Base-by-base conservation (phyloP, 2,888 invertebrate genomes). In the Coremacera marginata region DNA sequence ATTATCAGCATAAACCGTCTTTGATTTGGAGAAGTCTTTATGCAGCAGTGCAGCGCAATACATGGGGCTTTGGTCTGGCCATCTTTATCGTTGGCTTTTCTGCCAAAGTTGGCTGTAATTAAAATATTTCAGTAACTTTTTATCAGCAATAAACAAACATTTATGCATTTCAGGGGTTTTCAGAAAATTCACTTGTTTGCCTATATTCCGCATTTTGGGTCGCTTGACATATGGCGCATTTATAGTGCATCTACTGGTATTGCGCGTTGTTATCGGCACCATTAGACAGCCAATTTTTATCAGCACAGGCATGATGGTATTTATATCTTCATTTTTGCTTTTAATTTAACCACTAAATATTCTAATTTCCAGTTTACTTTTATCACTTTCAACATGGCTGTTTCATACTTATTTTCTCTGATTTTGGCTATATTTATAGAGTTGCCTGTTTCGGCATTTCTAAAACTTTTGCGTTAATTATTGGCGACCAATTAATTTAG, bases 21-120 rank as follows among this genome's bases (percentile, higher is more conserved):
- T 77, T 86, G 14, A 80, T 86, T 73, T 89, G 89, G 81, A 88
- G 87, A 11, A 84, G 86, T 73, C 68, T 90, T n/a, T 90, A 90
- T 83, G 89, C 89, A 76, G 84, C 86, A 0, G 76, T 88, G 2
- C 89, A 88, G 55, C 88, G 89, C 76, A 89, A 89, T 81, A 71
- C 86, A 0, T 90, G 90, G 86, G 89, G 83, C 4, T 81, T 90
- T 8, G 88, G 88, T 7, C 80, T 90, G 55, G 84, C 84, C 49
- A 79, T 88, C 25, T 84, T 85, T 19, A 82, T 88, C 4, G 81
- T 89, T 37, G 89, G 89, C 75, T 82, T 86, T 81, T 81, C 87
- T 22, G 80, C 84, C n/a, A 88, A 87, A 81, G 83, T 87, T 37
- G 89, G 89, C 71, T 87, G 89, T 89, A 82, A 86, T 85, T 84